Conservation (phyloP, 2,113 vertebrate species). For the Mustelus asterias region DNA sequence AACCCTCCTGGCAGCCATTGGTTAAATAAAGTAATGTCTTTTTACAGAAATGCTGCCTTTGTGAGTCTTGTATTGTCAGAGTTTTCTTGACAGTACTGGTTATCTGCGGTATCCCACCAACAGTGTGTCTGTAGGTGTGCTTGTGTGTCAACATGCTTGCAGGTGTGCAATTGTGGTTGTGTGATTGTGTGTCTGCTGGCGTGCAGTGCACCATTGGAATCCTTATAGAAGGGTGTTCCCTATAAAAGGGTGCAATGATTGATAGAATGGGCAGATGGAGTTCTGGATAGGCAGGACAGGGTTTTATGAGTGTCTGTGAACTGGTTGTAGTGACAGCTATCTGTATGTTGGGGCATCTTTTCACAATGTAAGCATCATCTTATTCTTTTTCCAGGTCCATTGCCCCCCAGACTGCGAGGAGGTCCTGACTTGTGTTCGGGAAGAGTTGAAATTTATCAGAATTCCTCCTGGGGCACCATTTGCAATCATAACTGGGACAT, state of each 20-base stretch:
- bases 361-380: not conserved
- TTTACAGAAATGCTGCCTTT: no score
- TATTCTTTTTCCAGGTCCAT: not conserved
- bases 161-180: no score
- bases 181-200: no score
- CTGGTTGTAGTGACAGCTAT: not conserved
- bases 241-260: not conserved
- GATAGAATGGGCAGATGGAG: not conserved
- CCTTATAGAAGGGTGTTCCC: no score
- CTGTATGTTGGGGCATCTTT: not conserved
- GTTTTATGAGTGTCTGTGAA: not conserved
- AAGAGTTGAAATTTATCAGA: conserved; percentile 38
- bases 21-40: no score
- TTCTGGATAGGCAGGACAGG: not conserved
- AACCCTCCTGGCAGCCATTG: no score
- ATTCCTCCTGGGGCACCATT: not conserved
- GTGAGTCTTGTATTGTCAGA: no score
- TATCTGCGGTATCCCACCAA: no score
- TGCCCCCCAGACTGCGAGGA: not conserved
- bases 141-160: no score
- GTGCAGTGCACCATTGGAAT: no score
- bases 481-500: not conserved
- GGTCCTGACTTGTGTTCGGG: conserved; percentile 39
- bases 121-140: no score
- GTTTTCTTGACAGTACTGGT: no score